Conservation (phyloP, 1,140 invertebrate species). For the Antheraea pernyi region DNA sequence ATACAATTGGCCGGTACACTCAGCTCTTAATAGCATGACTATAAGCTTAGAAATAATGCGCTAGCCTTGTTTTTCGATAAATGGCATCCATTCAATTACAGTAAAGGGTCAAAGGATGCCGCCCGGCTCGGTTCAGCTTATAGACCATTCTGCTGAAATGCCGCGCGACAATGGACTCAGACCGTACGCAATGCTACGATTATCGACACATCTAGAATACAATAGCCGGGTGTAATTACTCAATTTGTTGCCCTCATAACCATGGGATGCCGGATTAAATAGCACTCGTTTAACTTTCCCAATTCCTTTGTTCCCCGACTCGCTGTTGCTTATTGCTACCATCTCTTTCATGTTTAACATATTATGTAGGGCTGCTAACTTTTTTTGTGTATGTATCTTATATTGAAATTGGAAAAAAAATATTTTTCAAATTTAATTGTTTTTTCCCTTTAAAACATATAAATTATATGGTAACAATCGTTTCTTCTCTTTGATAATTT, state of each 20-base stretch:
- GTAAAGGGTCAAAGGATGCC: conserved; percentile 16
- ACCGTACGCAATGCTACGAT: conserved; percentile 26
- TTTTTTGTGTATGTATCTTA: no score
- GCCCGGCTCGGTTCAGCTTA: conserved; percentile 9
- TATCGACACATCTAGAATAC: conserved; percentile 41
- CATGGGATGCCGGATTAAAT: conserved; percentile 40
- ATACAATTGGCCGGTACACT: not conserved
- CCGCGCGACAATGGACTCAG: conserved; percentile 29
- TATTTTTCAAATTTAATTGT: no score
- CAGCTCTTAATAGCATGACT: not conserved
- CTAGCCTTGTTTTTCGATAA: conserved; percentile 13
- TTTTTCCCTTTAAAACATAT: no score
- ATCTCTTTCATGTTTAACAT: no score
- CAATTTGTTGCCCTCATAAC: conserved; percentile 50
- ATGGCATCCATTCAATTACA: conserved; percentile 22
- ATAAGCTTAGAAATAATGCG: not conserved
- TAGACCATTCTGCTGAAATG: conserved; percentile 28
- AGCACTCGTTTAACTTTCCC: conserved; percentile 35
- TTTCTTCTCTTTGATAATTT: no score
- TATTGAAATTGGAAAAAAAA: no score
- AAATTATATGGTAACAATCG: no score
- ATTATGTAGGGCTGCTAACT: no score
- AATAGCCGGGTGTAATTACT: conserved; percentile 53
- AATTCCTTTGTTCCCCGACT: no score
- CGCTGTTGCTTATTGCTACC: no score